Percentiles rank a stretch among this genome's conserved stretches.
phyloP scores from a whole-genome alignment of 92 coral and sea anemone species.

The Porites cylindrica region DNA sequence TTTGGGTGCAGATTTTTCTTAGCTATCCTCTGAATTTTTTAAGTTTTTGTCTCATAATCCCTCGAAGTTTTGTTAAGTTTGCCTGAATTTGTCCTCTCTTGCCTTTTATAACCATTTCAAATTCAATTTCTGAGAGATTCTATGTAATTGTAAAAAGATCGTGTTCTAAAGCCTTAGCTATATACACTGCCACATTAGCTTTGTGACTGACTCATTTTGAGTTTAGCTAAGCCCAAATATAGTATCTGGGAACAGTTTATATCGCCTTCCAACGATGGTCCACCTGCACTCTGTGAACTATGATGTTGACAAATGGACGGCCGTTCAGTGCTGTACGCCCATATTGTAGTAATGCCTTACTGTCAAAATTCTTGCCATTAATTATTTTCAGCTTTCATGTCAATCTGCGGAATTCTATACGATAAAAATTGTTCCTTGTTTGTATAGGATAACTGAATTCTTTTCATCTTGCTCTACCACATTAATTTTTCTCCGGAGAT shows the following conservation, averaged over 20 bases:
- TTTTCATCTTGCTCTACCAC: slow-evolving; percentile 2
- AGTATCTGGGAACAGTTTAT: not conserved
- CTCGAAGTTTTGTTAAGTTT: not conserved
- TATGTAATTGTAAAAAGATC: not conserved
- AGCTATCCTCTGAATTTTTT: not conserved
- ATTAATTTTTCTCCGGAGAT: slow-evolving; percentile 20
- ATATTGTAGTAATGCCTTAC: not conserved
- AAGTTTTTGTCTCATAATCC: not conserved
- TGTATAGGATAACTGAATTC: slow-evolving; percentile 20
- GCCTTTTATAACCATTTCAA: not conserved
- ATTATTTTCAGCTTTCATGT: slow-evolving; percentile 5
- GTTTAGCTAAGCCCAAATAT: not conserved
- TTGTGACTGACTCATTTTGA: not conserved
- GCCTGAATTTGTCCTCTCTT: not conserved
- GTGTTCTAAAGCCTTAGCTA: not conserved
- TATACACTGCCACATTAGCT: not conserved
- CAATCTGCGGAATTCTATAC: slow-evolving; percentile 27
- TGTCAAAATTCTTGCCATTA: not conserved
- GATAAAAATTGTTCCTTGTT: slow-evolving; percentile 7
- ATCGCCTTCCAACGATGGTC: not conserved
- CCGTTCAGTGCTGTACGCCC: no score
- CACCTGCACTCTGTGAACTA: not conserved
- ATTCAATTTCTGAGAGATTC: not conserved
- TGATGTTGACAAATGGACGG: no score
- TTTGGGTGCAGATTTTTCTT: not conserved